Percentiles rank a stretch among this genome's conserved stretches.
These are phyloP conservation scores for Megaustenia siamemsis DNA, from an alignment of 2,888 invertebrate species.

Conservation along the genomic window DNA sequence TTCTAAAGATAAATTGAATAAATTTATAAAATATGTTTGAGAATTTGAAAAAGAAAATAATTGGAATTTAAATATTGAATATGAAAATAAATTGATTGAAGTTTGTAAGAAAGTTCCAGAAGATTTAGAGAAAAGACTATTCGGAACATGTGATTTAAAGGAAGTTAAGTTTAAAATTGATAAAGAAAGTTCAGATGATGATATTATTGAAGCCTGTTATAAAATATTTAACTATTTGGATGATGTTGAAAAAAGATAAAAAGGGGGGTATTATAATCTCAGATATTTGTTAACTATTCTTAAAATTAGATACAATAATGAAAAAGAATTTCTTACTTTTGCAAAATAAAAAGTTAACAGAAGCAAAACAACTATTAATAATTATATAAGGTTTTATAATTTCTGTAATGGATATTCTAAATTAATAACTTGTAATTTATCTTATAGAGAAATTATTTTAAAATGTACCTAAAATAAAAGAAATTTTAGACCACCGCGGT, in stretches of 20 bases:
- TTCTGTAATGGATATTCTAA: neutral
- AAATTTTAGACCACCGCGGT: neutral
- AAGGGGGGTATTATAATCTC: slow-evolving; percentile 2
- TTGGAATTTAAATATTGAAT: no score
- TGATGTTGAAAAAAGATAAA: neutral
- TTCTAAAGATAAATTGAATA: no score
- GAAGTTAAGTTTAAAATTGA: no score
- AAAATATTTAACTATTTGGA: slow-evolving; percentile 2
- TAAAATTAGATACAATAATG: neutral
- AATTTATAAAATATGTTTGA: no score
- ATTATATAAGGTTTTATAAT: slow-evolving; percentile 22
- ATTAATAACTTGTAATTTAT: neutral
- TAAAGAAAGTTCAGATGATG: no score
- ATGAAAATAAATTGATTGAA: no score
- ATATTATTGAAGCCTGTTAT: neutral
- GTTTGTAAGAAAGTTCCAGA: no score
- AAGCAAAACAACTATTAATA: neutral
- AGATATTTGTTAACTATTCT: neutral
- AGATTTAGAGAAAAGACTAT: no score
- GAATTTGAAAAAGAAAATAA: no score
- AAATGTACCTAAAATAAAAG: slow-evolving; percentile 8
- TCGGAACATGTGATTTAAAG: no score
- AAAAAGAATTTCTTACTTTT: slow-evolving; percentile 2
- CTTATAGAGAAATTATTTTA: slow-evolving; percentile 17
- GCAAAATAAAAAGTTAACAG: neutral